Evolutionary conservation across 2,797 vertebrate genomes (phyloP).

Genomic region (Xenentodon cancila): DNA sequence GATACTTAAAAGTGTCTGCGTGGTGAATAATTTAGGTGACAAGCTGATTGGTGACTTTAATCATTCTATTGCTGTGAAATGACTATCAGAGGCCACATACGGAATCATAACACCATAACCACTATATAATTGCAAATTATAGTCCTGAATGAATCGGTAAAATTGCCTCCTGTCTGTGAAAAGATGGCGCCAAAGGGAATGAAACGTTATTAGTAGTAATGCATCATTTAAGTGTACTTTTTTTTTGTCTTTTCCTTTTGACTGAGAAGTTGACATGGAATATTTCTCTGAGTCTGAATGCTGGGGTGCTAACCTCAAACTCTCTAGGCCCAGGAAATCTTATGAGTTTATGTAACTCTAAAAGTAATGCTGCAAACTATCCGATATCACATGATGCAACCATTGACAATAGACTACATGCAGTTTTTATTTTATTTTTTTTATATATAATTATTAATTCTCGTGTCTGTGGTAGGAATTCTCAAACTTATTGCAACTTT

Average conservation of each 20-base stretch:
- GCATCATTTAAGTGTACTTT: conserved; percentile 23
- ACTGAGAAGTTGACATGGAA: conserved; percentile 7
- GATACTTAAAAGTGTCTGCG: conserved; percentile 27
- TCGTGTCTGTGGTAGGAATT: no score
- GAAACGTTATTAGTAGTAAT: conserved; percentile 39
- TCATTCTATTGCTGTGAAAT: conserved; percentile 48
- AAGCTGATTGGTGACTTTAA: conserved; percentile 63
- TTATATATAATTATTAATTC: no score
- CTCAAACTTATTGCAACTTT: no score
- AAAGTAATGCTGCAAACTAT: no score
- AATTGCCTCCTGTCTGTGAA: conserved; percentile 55
- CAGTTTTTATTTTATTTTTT: no score
- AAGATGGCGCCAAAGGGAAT: conserved; percentile 51
- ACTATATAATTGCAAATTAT: conserved; percentile 68
- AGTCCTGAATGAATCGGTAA: conserved; percentile 44
- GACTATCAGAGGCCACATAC: conserved; percentile 48
- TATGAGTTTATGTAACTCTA: no score
- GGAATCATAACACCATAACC: conserved; percentile 62
- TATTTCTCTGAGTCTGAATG: not conserved
- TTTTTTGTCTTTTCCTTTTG: not conserved
- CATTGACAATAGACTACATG: no score
- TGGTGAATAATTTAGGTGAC: conserved; percentile 60
- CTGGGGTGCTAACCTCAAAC: not conserved
- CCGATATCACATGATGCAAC: no score
- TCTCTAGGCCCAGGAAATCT: no score